Evolutionary conservation across 2,113 vertebrate species (phyloP).

Genomic region (Cardinalis cardinalis): DNA sequence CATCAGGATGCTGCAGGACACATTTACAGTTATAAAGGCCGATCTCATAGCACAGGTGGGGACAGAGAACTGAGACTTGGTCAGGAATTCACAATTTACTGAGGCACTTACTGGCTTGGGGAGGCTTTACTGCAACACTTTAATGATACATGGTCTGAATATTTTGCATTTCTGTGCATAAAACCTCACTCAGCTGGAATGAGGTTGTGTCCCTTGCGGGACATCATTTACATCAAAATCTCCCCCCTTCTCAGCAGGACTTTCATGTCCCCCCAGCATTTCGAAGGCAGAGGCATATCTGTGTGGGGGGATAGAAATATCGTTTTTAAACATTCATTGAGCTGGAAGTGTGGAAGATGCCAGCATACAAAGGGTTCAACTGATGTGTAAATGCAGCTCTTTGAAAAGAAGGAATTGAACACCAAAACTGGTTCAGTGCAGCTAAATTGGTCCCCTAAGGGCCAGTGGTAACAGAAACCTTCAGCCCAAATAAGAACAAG

Average conservation of each 20-base stretch:
- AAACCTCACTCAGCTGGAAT: constrained; percentile 32
- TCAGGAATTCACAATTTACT: neutral
- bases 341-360: constrained; percentile 48
- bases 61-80: neutral
- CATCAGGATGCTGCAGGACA: accelerated
- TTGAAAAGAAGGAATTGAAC: constrained; percentile 49
- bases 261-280: constrained; percentile 46
- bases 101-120: neutral
- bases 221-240: constrained; percentile 49
- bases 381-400: constrained; percentile 61
- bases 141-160: neutral
- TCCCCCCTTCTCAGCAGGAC: constrained; percentile 12
- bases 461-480: constrained; percentile 53
- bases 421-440: constrained; percentile 54
- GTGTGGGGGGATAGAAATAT: neutral
- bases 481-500: constrained; percentile 59
- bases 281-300: neutral
- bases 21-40: accelerated
- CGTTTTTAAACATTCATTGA: constrained; percentile 38
- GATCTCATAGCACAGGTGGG: accelerated
- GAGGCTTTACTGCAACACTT: neutral
- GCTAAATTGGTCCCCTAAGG: constrained; percentile 67
- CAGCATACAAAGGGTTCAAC: constrained; percentile 35
- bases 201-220: constrained; percentile 34
- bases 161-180: constrained; percentile 5